Evolutionary conservation across 2,113 vertebrate genomes (phyloP).

Genomic region (Mungos mungo): DNA sequence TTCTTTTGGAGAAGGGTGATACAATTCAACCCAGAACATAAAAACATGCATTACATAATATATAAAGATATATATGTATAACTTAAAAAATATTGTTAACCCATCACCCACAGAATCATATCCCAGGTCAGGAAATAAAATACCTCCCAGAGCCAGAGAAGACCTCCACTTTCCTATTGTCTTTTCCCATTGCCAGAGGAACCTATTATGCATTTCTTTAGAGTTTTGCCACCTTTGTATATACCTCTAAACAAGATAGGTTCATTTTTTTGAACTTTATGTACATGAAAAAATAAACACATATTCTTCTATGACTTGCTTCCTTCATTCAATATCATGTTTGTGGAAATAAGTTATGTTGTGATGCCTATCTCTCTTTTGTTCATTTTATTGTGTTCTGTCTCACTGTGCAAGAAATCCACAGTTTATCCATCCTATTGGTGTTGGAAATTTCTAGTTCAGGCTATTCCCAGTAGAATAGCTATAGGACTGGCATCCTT

Average conservation of each 20-base stretch:
- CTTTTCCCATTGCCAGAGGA: not conserved
- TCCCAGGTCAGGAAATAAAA: not conserved
- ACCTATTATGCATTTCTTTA: not conserved
- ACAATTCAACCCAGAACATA: not conserved
- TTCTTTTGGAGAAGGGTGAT: not conserved
- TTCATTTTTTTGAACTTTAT: slow-evolving; percentile 11
- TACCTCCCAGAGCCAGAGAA: not conserved
- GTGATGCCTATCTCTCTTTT: not conserved
- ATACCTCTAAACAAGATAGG: not conserved
- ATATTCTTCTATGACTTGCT: not conserved
- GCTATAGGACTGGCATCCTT: too few relatives aligned
- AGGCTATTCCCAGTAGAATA: not conserved
- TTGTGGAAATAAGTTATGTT: not conserved
- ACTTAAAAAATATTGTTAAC: not conserved
- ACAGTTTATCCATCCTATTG: not conserved
- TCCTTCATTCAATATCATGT: not conserved
- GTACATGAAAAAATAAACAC: not conserved
- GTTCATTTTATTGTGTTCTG: not conserved
- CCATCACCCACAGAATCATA: not conserved
- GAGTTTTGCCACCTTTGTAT: not conserved
- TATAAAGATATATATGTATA: not conserved
- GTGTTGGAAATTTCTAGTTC: not conserved
- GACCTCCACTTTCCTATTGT: not conserved
- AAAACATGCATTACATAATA: not conserved
- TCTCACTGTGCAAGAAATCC: not conserved